Conservation (phyloP, 2,797 vertebrate genomes). For the Mus minutoides region DNA sequence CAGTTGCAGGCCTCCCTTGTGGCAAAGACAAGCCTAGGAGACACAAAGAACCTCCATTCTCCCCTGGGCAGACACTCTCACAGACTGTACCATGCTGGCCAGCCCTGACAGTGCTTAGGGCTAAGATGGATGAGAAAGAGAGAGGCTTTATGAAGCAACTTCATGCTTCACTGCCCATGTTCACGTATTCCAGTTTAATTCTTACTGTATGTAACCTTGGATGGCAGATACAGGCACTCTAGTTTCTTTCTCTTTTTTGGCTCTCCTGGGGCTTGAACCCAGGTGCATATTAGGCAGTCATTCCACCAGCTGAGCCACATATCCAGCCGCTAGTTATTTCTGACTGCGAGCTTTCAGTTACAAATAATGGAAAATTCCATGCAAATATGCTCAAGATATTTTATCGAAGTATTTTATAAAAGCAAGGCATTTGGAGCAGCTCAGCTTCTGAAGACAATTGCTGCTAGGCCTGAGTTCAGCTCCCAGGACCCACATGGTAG, state of each 20-base stretch:
- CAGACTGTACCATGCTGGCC: background rate
- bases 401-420: background rate
- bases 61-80: background rate
- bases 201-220: background rate
- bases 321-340: background rate
- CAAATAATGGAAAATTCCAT: constrained; percentile 30
- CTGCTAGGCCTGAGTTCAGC: background rate
- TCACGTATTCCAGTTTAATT: background rate
- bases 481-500: background rate
- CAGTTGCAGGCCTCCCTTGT: background rate
- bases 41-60: background rate
- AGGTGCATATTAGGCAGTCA: background rate
- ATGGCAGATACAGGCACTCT: background rate
- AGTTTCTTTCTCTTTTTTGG: background rate
- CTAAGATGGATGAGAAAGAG: background rate
- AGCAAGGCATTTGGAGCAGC: background rate
- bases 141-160: background rate
- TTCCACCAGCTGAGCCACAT: background rate
- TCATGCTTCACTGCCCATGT: background rate
- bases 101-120: background rate
- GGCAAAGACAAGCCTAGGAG: background rate
- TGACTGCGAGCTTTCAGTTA: background rate
- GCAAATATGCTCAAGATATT: background rate
- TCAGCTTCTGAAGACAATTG: background rate
- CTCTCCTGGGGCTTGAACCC: background rate